Conservation (phyloP, 2,113 vertebrate species). For the Arizona elegans region DNA sequence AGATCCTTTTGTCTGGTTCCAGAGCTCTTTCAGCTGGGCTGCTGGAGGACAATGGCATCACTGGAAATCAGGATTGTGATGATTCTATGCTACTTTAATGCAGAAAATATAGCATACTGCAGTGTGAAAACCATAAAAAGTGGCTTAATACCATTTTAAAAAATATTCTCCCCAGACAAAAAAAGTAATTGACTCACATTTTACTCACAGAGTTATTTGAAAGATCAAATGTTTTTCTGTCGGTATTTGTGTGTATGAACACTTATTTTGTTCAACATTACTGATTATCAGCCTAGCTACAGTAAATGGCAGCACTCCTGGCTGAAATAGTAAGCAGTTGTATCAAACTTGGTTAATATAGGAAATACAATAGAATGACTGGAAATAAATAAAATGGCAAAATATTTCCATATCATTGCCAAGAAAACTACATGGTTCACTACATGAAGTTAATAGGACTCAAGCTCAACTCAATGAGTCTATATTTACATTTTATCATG, state of each 20-base stretch:
- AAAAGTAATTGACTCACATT: background rate
- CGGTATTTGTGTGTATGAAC: background rate
- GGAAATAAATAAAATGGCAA: background rate
- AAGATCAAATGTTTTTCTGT: background rate
- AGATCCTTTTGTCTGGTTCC: background rate
- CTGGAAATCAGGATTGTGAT: background rate
- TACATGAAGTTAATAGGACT: background rate
- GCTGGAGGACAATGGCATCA: background rate
- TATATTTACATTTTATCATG: background rate
- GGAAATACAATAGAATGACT: background rate
- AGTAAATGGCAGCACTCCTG: background rate
- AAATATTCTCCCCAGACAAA: background rate
- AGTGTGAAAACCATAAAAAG: background rate
- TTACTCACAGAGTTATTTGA: background rate
- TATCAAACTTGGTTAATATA: background rate
- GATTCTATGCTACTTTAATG: background rate
- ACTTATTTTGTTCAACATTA: background rate
- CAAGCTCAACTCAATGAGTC: background rate
- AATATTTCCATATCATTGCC: background rate
- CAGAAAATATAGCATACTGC: background rate
- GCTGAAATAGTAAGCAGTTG: background rate
- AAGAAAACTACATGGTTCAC: background rate
- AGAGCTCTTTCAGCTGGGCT: background rate
- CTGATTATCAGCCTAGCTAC: background rate
- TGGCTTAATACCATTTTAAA: background rate